These are phyloP conservation scores for Syngnathus typhle DNA, from an alignment of 2,113 vertebrate genomes.

Conservation along the genomic window DNA sequence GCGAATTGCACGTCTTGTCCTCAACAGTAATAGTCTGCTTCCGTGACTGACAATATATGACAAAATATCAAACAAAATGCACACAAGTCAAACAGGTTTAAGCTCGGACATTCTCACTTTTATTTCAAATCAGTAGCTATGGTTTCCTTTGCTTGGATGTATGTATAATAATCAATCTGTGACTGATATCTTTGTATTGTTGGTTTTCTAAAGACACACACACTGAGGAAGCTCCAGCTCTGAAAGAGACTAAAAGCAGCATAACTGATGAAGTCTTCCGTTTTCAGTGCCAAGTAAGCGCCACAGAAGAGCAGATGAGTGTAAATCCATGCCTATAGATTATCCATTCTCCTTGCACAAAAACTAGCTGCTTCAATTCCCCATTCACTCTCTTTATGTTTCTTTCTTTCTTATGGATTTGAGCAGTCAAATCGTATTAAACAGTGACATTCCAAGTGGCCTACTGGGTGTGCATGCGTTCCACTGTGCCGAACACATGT, in stretches of 20 bases:
- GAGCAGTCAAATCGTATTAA: conserved; percentile 46
- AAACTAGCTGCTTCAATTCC: conserved; percentile 36
- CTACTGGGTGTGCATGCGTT: conserved; percentile 9
- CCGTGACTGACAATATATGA: conserved; percentile 1
- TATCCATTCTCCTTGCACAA: conserved; percentile 53
- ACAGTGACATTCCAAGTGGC: conserved; percentile 21
- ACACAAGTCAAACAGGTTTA: neutral
- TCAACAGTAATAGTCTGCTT: conserved; percentile 17
- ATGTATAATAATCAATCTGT: conserved; percentile 13
- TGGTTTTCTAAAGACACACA: neutral
- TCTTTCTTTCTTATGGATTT: conserved; percentile 45
- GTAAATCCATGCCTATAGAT: conserved; percentile 62
- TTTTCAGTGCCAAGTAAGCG: conserved; percentile 45
- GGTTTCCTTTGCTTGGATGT: conserved; percentile 16
- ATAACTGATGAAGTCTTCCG: conserved; percentile 29
- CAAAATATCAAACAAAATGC: neutral
- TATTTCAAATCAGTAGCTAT: conserved; percentile 11
- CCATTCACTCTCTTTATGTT: conserved; percentile 36
- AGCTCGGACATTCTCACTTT: neutral
- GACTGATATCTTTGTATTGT: conserved; percentile 33
- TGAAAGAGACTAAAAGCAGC: conserved; percentile 27
- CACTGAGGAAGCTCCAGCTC: neutral
- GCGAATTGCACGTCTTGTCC: conserved; percentile 2
- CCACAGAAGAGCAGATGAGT: conserved; percentile 48
- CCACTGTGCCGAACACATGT: neutral